Evolutionary conservation across 92 coral and sea anemone species (phyloP).

Genomic region (Paramuricea clavata): DNA sequence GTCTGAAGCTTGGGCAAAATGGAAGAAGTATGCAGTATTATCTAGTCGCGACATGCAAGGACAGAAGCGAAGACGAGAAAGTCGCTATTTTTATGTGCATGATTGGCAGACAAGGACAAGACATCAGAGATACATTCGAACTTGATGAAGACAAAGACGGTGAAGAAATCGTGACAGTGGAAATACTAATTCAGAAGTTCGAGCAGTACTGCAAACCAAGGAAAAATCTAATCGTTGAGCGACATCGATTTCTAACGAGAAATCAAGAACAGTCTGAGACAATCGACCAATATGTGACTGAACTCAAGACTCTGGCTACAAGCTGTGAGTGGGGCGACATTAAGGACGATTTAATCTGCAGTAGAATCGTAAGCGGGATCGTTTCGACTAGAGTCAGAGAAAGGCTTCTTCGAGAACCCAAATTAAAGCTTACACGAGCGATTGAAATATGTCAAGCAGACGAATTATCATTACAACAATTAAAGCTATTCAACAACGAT

Average conservation of each 20-base stretch:
- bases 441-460: conserved; percentile 46
- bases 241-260: conserved; percentile 41
- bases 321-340: conserved; percentile 31
- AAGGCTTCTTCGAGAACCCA: conserved; percentile 40
- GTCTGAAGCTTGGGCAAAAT: conserved; percentile 50
- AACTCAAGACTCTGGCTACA: conserved; percentile 36
- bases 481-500: conserved; percentile 45
- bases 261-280: conserved; percentile 38
- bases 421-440: conserved; percentile 33
- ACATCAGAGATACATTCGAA: conserved; percentile 37
- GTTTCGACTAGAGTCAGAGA: conserved; percentile 36
- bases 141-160: conserved; percentile 30
- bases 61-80: conserved; percentile 39
- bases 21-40: conserved; percentile 48
- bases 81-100: conserved; percentile 55
- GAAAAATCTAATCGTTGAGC: conserved; percentile 45
- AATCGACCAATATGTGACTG: conserved; percentile 46
- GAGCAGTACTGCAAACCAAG: conserved; percentile 36
- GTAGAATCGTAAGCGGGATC: conserved; percentile 58
- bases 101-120: conserved; percentile 54
- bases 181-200: conserved; percentile 40
- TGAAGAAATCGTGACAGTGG: conserved; percentile 19
- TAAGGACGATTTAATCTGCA: conserved; percentile 47
- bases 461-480: conserved; percentile 36
- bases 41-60: conserved; percentile 30